phyloP scores from a whole-genome alignment of 1,140 invertebrate genomes.

The Conus betulinus region DNA sequence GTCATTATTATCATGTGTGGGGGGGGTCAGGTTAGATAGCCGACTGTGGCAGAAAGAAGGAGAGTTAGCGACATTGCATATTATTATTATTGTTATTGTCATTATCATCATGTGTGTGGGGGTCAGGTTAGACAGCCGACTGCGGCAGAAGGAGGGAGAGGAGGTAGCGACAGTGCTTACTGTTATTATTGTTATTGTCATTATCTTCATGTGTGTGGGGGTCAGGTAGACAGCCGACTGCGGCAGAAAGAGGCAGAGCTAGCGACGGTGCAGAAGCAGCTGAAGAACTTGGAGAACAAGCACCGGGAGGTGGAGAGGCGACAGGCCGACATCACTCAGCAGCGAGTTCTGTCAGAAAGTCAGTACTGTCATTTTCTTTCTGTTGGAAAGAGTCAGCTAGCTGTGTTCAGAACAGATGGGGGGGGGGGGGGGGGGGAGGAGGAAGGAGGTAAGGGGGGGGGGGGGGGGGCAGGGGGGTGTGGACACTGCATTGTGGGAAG shows the following conservation, averaged over 20 bases:
- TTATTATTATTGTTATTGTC: too few species aligned
- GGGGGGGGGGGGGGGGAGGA: too few species aligned
- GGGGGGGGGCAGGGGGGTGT: too few species aligned
- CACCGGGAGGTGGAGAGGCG: slow-evolving; percentile 50
- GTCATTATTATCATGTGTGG: too few species aligned
- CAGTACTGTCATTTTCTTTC: slow-evolving; percentile 7
- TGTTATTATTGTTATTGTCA: too few species aligned
- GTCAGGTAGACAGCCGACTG: slow-evolving; percentile 56
- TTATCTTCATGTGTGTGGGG: too few species aligned
- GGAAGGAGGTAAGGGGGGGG: not conserved
- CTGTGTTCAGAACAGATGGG: not conserved
- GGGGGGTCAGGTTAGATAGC: too few species aligned
- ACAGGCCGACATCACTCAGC: slow-evolving; percentile 57
- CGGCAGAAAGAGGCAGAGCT: slow-evolving; percentile 58
- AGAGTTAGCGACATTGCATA: too few species aligned
- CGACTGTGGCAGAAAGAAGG: too few species aligned
- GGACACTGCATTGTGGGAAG: too few species aligned
- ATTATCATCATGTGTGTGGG: too few species aligned
- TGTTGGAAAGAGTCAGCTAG: not conserved
- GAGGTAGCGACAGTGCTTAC: slow-evolving; percentile 41
- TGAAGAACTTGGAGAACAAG: slow-evolving; percentile 56
- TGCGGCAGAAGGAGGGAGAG: slow-evolving; percentile 58
- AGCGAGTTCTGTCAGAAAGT: slow-evolving; percentile 53
- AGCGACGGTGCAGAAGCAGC: slow-evolving; percentile 45
- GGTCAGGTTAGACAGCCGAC: slow-evolving; percentile 54